phyloP scores from a whole-genome alignment of 2,888 invertebrate species.

The Sphaerophoria rueppellii region DNA sequence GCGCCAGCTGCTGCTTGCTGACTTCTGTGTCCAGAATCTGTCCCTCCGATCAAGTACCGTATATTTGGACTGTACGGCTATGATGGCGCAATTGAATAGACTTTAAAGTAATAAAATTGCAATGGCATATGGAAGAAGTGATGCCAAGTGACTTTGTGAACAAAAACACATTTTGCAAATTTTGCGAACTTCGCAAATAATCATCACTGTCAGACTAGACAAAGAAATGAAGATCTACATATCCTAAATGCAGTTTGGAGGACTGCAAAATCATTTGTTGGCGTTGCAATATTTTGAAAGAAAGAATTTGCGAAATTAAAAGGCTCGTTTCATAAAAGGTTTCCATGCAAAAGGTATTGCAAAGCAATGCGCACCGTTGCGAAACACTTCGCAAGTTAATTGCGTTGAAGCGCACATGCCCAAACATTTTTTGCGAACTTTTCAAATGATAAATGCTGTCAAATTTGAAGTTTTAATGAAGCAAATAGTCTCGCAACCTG shows the following conservation, averaged over 20 bases:
- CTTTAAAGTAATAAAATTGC: conserved; percentile 34
- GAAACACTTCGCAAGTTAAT: no score
- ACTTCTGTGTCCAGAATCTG: conserved; percentile 48
- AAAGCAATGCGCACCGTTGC: no score
- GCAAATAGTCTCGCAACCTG: not conserved
- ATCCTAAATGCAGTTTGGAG: no score
- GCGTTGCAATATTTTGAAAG: not conserved
- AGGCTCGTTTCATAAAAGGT: no score
- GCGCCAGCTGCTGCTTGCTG: conserved; percentile 24
- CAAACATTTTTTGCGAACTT: no score
- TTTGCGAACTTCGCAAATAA: no score
- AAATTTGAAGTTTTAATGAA: not conserved
- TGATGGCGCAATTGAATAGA: not conserved
- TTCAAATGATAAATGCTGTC: not conserved
- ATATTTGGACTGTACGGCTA: not conserved
- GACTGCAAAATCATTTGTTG: not conserved
- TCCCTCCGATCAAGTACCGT: conserved; percentile 29
- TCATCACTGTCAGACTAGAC: no score
- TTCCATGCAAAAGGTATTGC: no score
- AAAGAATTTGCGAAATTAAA: no score
- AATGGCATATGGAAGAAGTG: conserved; percentile 35
- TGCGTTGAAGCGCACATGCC: no score
- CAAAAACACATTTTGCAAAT: not conserved
- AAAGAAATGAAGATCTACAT: no score
- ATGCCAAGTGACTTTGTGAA: not conserved